Evolutionary conservation across 2,113 vertebrate genomes (phyloP).

Genomic region (Pelvicachromis taeniatus): DNA sequence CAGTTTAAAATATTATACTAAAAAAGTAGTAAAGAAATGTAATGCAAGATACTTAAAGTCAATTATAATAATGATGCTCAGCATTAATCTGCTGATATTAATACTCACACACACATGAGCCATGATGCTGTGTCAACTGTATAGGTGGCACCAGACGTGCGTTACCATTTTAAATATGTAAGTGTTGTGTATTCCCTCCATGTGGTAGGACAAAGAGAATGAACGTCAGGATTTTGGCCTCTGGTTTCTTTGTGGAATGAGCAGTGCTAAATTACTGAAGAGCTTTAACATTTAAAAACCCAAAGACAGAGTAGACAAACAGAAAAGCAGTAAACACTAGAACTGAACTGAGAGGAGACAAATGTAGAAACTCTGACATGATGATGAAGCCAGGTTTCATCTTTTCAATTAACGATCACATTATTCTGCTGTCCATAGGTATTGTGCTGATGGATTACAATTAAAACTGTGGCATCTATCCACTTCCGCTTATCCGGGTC

Average conservation of each 20-base stretch:
- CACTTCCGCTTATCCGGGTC: too few relatives aligned
- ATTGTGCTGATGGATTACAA: background rate
- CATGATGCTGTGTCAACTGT: background rate
- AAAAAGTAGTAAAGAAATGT: background rate
- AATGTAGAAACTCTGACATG: background rate
- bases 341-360: background rate
- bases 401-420: background rate
- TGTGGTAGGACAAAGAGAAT: background rate
- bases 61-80: background rate
- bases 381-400: background rate
- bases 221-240: background rate
- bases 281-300: background rate
- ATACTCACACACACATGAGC: background rate
- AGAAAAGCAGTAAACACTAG: background rate
- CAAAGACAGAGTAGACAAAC: background rate
- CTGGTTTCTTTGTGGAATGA: background rate
- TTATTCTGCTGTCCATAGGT: background rate
- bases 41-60: background rate
- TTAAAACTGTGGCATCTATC: background rate
- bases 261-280: background rate
- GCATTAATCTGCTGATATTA: background rate
- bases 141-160: background rate
- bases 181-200: background rate
- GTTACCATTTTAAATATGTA: background rate
- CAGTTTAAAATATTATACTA: too few relatives aligned